Evolutionary conservation across 2,113 vertebrate species (phyloP), one percentile per base, ranked within the genome.

Genomic region (Sceloporus tristichus): DNA sequence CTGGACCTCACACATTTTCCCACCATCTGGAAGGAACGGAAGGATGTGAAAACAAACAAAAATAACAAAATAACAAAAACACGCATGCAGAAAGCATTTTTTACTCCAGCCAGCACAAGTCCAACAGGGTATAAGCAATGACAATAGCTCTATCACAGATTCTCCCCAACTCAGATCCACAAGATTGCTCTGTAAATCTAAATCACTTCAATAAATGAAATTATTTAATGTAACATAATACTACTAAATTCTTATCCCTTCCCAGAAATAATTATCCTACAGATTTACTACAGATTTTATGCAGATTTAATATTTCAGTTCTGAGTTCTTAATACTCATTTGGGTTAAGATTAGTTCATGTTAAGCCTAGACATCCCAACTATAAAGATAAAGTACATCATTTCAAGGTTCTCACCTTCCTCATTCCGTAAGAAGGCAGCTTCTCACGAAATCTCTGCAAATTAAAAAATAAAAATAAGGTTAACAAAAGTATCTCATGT

Each of bases 371-470:
- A 65, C 29, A 83, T 29, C 9, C 65, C 42, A 83, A 53, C 16
- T 18, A 3, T 70, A 29, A 68, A 70, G 34, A 62, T 27, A 2
- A 0, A 65, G 0, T 0, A 65, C 65, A 40, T 7, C 79, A 62
- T 79, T 80, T 9, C 9, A 38, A 73, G 11, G 3, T 4, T 3
- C 14, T 59, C 97, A 99, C 99, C 98, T 98, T 96, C 96, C 94
- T 98, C 97, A 98, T 98, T 29, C 92, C 91, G 62, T 98, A 98
- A 0, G 99, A 99, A 40, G 99, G 99, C 1, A 99, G 97, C 88
- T 98, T 98, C 96, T 98, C 97, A 82, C 98, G 96, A 94, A 99
- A 99, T 93, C 91, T 97, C 99, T 99, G 92, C 2, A 89, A 86
- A 89, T 90, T 78, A 87, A 83, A 73, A 27, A 9, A 94, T 89